These are phyloP conservation scores for Gouania willdenowi DNA, from an alignment of 2,797 vertebrate genomes.

Conservation along the genomic window DNA sequence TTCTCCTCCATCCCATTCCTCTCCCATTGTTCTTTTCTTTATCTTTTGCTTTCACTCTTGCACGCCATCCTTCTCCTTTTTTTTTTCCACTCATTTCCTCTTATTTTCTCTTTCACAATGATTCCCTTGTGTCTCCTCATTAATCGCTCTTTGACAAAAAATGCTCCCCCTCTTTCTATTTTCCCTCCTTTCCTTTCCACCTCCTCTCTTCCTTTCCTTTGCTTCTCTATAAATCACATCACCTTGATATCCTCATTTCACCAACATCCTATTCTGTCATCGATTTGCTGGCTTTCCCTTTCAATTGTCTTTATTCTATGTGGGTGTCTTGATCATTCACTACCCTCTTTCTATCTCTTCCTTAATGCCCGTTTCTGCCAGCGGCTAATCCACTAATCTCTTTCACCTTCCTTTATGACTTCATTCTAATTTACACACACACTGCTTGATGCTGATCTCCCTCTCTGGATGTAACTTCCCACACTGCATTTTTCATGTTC, in stretches of 20 bases:
- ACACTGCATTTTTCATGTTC: no score
- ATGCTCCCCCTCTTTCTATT: slow-evolving; percentile 14
- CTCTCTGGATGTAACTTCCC: no score
- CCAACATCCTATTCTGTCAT: background rate
- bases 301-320: background rate
- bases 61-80: slow-evolving; percentile 6
- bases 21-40: slow-evolving; percentile 11
- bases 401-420: slow-evolving; percentile 29
- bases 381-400: slow-evolving; percentile 37
- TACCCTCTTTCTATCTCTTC: slow-evolving; percentile 6
- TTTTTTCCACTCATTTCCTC: slow-evolving; percentile 21
- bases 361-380: slow-evolving; percentile 20
- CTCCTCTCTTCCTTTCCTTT: background rate
- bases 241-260: background rate
- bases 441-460: no score
- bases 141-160: slow-evolving; percentile 28
- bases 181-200: slow-evolving; percentile 2
- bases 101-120: slow-evolving; percentile 17
- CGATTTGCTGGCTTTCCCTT: slow-evolving; percentile 1
- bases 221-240: slow-evolving; percentile 23
- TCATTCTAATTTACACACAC: slow-evolving; percentile 34
- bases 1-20: background rate
- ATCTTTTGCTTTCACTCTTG: slow-evolving; percentile 21
- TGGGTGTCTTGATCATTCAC: slow-evolving; percentile 7
- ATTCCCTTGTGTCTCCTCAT: slow-evolving; percentile 20